Evolutionary conservation across 2,797 vertebrate species (phyloP), one percentile per base, ranked within the genome.

Genomic region (Furcifer pardalis): DNA sequence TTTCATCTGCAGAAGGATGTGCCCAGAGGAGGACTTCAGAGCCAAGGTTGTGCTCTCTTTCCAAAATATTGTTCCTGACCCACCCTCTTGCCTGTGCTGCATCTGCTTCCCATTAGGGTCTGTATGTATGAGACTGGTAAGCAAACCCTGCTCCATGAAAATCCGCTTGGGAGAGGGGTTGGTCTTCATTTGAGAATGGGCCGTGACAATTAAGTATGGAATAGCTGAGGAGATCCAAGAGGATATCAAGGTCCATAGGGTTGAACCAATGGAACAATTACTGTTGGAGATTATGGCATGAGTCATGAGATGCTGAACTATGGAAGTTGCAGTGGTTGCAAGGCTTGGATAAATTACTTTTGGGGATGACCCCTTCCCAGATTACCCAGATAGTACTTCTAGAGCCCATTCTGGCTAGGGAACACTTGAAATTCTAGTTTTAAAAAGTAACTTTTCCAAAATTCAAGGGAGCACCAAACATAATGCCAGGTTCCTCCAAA

Each of bases 51-150:
- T 78, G 66, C 66, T 71, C 6, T 25, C 1, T 21, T 23, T 79
- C 81, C 59, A 52, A 66, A 73, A 19, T 6, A 23, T 40, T 12
- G 69, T 27, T 60, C 17, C 62, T 42, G 49, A 66, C 85, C 81
- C 66, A 42, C 65, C 2, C 3, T 30, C 35, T 68, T 59, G 46
- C 66, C 73, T 84, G 78, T 12, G 10, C 9, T 7, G 44, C 82
- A 81, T 81, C 82, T 84, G 86, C 37, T 87, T 81, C 73, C 46
- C n/a, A 77, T 87, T 81, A 84, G 19, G 72, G 44, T 27, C 73
- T 21, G 44, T 4, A 7, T 46, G 65, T 30, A 63, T 4, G 3
- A 19, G 80, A 19, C 77, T 44, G 59, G 42, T 12, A 84, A 77
- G 65, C 15, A 40, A 30, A 42, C 59, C 52, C 40, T 42, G 27